Base-by-base conservation (phyloP, 2,797 vertebrate species). In the Lemur catta region DNA sequence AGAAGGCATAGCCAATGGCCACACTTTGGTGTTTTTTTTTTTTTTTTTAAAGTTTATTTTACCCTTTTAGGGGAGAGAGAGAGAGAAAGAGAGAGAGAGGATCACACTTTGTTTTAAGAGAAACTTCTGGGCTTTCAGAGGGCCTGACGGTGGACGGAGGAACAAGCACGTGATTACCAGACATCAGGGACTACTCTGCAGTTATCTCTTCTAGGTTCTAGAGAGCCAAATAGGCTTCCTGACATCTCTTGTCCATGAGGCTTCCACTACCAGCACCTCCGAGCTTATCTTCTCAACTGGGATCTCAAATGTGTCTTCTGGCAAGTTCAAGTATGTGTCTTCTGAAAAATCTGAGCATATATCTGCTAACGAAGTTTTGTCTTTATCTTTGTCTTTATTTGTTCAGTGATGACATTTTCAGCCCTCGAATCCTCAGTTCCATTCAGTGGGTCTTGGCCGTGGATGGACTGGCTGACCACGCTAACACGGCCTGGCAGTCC, bases 111-210 rank as follows among this genome's bases (percentile, higher is more conserved):
- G 18, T 11, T 38, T 92, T 59, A 76, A 94, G 71, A 28, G 13
- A 89, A 30, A 81, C 18, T 43, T 87, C 74, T 61, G 84, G 63
- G 57, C 57, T 97, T 89, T 57, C 8, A 91, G 76, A 84, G 43
- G 61, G 15, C 2, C 20, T 33, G 63, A 38, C 0, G 48, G 43
- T n/a, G n/a, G 79, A 4, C 1, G 2, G 22, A 14, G 38, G 35
- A n/a, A 22, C 8, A 67, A 92, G 26, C n/a, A 85, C 9, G 1
- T 41, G 67, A 38, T 63, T 75, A 43, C 50, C 35, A 38, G 43
- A 57, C 13, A 75, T 55, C 41, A 20, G 30, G 17, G 33, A 65
- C 50, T 89, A 24, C 2, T 18, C 57, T 46, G 75, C 30, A 7
- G 20, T 65, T 71, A 69, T 55, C 24, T 89, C 80, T 84, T 79